phyloP scores from a whole-genome alignment of 2,113 vertebrate species.

The Forbesichthys agassizii region DNA sequence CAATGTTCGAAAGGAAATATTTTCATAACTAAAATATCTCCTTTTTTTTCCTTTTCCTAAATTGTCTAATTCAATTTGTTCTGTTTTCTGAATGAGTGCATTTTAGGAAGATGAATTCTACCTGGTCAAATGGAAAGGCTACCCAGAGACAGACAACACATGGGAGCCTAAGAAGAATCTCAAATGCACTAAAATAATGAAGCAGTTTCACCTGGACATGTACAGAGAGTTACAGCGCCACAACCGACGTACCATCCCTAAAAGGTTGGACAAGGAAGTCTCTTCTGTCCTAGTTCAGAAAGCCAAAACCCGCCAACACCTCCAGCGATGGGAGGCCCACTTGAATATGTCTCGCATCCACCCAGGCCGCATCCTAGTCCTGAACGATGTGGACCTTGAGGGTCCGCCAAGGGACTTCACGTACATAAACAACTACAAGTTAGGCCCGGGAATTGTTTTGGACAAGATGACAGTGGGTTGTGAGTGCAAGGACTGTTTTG shows the following conservation, averaged over 20 bases:
- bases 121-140: conserved; percentile 88
- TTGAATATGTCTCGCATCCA: conserved; percentile 84
- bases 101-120: conserved; percentile 84
- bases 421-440: conserved; percentile 88
- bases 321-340: conserved; percentile 80
- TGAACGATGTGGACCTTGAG: conserved; percentile 89
- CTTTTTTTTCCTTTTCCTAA: too few relatives aligned
- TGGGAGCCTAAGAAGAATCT: conserved; percentile 89
- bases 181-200: conserved; percentile 81
- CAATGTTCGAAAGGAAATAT: too few relatives aligned
- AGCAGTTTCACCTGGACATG: conserved; percentile 84
- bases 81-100: conserved; percentile 8
- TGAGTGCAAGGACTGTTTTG: conserved; percentile 83
- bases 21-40: too few relatives aligned
- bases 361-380: conserved; percentile 82
- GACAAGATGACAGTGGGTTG: conserved; percentile 83
- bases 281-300: conserved; percentile 78
- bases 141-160: conserved; percentile 77
- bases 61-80: too few relatives aligned
- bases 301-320: conserved; percentile 77
- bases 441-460: conserved; percentile 81
- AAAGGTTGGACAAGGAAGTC: conserved; percentile 74
- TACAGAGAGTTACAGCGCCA: conserved; percentile 72
- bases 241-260: conserved; percentile 57
- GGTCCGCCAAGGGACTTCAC: conserved; percentile 85